Conservation (phyloP, 2,113 vertebrate species). For the Anguilla rostrata region DNA sequence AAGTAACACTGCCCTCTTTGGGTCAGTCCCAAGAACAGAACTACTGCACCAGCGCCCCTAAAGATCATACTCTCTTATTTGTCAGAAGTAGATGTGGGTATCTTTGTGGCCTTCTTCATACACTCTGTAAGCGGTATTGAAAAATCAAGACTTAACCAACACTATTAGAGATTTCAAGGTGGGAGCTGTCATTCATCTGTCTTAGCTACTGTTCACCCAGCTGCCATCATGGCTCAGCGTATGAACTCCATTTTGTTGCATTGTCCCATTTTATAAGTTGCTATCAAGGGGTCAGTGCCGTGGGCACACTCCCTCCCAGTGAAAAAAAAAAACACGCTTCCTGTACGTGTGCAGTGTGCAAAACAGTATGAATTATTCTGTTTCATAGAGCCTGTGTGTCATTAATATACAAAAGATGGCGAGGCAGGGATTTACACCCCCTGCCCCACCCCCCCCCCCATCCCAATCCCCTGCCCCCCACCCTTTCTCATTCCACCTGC, state of each 20-base stretch:
- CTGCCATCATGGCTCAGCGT: neutral
- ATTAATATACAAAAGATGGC: conserved; percentile 57
- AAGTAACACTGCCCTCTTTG: neutral
- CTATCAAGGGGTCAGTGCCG: neutral
- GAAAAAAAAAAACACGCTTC: conserved; percentile 28
- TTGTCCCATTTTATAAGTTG: conserved; percentile 25
- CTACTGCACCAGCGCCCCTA: neutral
- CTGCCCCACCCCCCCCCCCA: conserved; percentile 27
- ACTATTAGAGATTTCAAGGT: neutral
- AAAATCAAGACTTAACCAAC: neutral
- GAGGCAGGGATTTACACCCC: conserved; percentile 38
- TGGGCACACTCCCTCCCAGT: neutral
- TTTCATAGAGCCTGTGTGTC: conserved; percentile 40
- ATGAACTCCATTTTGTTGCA: conserved; percentile 15
- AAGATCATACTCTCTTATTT: neutral
- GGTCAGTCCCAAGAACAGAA: neutral
- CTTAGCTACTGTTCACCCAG: neutral
- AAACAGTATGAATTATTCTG: conserved; percentile 44
- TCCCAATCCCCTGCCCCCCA: neutral
- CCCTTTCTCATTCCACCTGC: conserved; percentile 29
- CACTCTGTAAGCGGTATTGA: neutral
- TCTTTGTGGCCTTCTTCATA: neutral
- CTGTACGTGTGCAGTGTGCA: conserved; percentile 16
- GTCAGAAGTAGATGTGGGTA: neutral
- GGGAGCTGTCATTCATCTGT: neutral